Evolutionary conservation across 2,888 invertebrate species (phyloP), one percentile per base, ranked within the genome.

Genomic region (Podotricha telesiphe): DNA sequence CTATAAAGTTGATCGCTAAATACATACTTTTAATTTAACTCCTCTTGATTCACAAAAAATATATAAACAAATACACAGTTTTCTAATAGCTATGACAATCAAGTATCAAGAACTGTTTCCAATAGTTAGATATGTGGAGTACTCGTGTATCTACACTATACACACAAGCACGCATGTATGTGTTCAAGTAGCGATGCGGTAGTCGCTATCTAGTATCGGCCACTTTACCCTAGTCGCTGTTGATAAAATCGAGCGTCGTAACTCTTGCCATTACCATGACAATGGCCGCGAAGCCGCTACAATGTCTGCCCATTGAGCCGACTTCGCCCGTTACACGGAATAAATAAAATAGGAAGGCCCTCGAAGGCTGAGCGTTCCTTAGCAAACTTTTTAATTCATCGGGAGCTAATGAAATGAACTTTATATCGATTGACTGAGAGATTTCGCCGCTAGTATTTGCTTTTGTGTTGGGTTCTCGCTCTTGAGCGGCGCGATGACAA

Each of bases 241-340:
- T 55, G 37, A 66, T 58, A 48, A 47, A 50, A 58, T 50, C 50
- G 50, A 22, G 34, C 28, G 56, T 40, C 55, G 50, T 63, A 63
- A 63, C 40, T 68, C 63, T 37, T 48, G 64, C 53, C 51, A 78
- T 79, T 78, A 78, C 64, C 77, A 78, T 78, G 73, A 78, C 76
- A 79, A 80, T 76, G 76, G 75, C 34, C 45, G 59, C 68, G 72
- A 67, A 61, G 48, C 53, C 61, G 53, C 65, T 53, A 69, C 65
- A 55, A 28, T 61, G 53, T 53, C 58, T 65, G 51, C 58, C 34
- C 64, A 48, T 65, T 37, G 48, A 50, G 69, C 74, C 75, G 76
- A 73, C 73, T 75, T 73, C 73, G 76, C 78, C 79, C 79, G 79
- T 79, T 78, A 79, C 75, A 75, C 74, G 74, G 77, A 78, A 78